Conservation (phyloP, 1,140 invertebrate species). For the Drosophila biarmipes region DNA sequence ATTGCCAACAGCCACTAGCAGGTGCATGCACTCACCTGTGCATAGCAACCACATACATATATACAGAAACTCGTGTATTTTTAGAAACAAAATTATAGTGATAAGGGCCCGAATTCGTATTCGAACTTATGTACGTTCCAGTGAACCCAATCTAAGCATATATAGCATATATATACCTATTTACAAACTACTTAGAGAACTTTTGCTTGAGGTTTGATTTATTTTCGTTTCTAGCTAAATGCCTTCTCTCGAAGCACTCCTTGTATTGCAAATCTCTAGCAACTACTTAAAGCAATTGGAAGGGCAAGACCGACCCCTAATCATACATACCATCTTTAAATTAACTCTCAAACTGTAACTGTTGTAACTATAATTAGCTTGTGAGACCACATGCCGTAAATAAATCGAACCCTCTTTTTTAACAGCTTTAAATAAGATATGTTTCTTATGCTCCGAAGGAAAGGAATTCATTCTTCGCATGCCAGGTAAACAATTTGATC, state of each 20-base stretch:
- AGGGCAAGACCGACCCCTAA: constrained; percentile 25
- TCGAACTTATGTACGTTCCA: constrained; percentile 41
- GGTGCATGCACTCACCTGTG: constrained; percentile 48
- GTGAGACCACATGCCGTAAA: constrained; percentile 38
- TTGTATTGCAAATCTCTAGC: constrained; percentile 27
- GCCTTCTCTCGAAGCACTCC: constrained; percentile 42
- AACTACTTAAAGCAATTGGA: constrained; percentile 54
- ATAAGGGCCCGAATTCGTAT: constrained; percentile 41
- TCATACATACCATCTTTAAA: constrained; percentile 33
- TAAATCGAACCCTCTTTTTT: constrained; percentile 56
- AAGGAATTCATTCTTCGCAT: too few species aligned
- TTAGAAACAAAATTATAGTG: constrained; percentile 53
- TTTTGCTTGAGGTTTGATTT: constrained; percentile 42
- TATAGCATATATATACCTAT: constrained; percentile 16
- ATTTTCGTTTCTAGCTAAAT: constrained; percentile 70
- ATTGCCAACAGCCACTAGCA: constrained; percentile 54
- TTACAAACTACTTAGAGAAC: constrained; percentile 57
- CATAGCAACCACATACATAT: constrained; percentile 45
- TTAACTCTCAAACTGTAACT: constrained; percentile 28
- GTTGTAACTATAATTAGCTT: constrained; percentile 39
- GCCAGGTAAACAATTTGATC: too few species aligned
- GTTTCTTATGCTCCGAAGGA: too few species aligned
- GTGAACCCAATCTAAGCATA: constrained; percentile 39
- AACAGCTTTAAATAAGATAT: constrained; percentile 50
- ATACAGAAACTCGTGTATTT: constrained; percentile 49